phyloP scores from a whole-genome alignment of 2,888 invertebrate species.

The Campoletis raptor region DNA sequence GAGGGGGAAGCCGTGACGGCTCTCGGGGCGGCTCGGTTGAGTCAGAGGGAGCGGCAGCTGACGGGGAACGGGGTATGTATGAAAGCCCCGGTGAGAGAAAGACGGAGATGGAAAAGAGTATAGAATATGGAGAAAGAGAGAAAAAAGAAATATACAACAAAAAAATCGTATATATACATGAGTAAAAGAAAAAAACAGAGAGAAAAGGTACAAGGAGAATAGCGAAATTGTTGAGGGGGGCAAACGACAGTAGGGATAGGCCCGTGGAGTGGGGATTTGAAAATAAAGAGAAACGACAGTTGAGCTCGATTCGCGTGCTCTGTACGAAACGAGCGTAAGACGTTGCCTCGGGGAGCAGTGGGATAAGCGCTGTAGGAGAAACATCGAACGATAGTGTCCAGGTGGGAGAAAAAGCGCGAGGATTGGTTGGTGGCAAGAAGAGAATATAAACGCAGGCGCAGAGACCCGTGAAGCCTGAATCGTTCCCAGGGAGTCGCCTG shows the following conservation, averaged over 20 bases:
- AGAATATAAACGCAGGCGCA: constrained; percentile 78
- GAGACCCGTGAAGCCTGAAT: constrained; percentile 72
- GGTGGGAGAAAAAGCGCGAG: constrained; percentile 58
- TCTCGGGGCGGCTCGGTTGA: constrained; percentile 69
- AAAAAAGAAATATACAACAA: not conserved
- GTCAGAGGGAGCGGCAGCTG: constrained; percentile 69
- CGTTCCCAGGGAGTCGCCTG: constrained; percentile 82
- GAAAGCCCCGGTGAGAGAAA: constrained; percentile 41
- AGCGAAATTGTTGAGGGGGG: constrained; percentile 3
- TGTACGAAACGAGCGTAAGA: not conserved
- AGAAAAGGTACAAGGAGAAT: constrained; percentile 8
- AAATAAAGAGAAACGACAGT: constrained; percentile 23
- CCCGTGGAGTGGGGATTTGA: not conserved
- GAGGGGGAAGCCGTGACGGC: constrained; percentile 76
- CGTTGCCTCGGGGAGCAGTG: not conserved
- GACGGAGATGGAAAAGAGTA: constrained; percentile 39
- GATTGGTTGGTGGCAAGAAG: constrained; percentile 71
- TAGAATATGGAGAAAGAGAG: constrained; percentile 21
- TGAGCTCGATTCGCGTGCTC: constrained; percentile 1
- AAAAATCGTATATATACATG: constrained; percentile 7
- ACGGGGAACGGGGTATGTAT: constrained; percentile 36
- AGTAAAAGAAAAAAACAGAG: not conserved
- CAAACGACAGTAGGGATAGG: not conserved
- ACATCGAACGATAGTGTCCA: not conserved
- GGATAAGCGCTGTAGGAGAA: constrained; percentile 30